A percentile compares a stretch with the other conserved stretches of the same genome.
Conservation (phyloP, 1,140 invertebrate species). For the Zaprionus davidi region DNA sequence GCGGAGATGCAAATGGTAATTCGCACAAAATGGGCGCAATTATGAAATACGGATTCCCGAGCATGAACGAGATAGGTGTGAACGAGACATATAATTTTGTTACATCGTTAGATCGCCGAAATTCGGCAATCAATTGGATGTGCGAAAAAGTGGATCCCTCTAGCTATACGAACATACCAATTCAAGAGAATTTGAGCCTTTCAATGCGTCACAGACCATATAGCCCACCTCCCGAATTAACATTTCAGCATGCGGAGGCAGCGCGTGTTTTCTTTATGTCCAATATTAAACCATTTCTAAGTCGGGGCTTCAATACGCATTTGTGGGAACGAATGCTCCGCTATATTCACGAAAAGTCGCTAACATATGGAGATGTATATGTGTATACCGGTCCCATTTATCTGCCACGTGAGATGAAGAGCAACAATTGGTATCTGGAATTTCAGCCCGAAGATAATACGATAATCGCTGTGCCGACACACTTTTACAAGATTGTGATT, state of each 20-base stretch:
- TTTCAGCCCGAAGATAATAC: constrained; percentile 98
- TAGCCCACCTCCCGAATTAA: background rate
- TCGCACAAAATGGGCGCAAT: constrained; percentile 85
- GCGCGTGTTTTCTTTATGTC: constrained; percentile 95
- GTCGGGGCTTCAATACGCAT: constrained; percentile 96
- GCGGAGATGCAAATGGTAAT: background rate
- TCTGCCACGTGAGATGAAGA: constrained; percentile 91
- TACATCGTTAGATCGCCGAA: constrained; percentile 95
- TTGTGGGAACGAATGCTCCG: constrained; percentile 96
- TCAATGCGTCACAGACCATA: constrained; percentile 91
- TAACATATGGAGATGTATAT: constrained; percentile 93
- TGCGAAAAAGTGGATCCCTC: constrained; percentile 92
- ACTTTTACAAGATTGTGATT: constrained; percentile 98
- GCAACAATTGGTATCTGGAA: constrained; percentile 94
- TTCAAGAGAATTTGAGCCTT: constrained; percentile 86
- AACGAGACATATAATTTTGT: constrained; percentile 91
- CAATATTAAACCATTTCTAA: constrained; percentile 98
- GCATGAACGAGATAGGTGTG: constrained; percentile 93
- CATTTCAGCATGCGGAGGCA: constrained; percentile 57
- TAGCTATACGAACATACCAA: constrained; percentile 83
- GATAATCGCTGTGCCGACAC: constrained; percentile 98
- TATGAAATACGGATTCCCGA: constrained; percentile 97
- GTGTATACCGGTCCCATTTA: constrained; percentile 99
- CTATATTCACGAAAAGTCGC: constrained; percentile 92
- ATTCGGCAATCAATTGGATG: constrained; percentile 96